Evolutionary conservation across 2,113 vertebrate species (phyloP), one percentile per base, ranked within the genome.

Genomic region (Catagonus wagneri): DNA sequence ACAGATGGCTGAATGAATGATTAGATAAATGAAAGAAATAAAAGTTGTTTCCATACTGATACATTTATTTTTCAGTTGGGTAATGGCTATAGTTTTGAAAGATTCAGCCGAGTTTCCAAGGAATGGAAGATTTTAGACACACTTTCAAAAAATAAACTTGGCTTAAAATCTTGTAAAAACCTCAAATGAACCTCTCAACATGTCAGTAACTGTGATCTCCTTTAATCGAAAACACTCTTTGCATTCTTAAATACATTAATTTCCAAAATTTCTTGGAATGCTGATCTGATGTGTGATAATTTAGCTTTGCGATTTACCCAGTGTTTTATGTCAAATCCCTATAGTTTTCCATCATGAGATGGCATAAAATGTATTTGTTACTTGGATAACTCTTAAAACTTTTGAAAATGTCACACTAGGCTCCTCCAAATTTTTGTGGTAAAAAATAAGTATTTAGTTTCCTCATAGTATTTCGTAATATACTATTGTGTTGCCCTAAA

Each of bases 161-260:
- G 81, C 84, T 96, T 72, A 94, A 94, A 96, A 78, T 29, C 85
- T 93, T 95, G 94, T 93, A 81, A 94, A 98, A 98, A 97, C 96
- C 94, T 98, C 60, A 97, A 96, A 96, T 96, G 90, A 97, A 7
- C 81, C 83, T 98, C 96, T 96, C 96, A 96, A 61, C n/a, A 0
- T 29, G 71, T 54, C 66, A 44, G 61, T 78, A 90, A 90, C 83
- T 96, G 81, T 78, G 81, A 91, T 56, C 1, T 0, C 78, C 80
- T 97, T 96, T 98, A 96, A 98, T 97, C 29, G 94, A 95, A 98
- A 97, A 83, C 91, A 88, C 11, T 22, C 87, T 97, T n/a, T 23
- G 68, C 60, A 66, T 94, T 97, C 91, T 52, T 93, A 87, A 90
- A 94, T 54, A 54, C 60, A 39, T 95, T 95, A 96, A 90, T 84